Base-by-base conservation (phyloP, 2,113 vertebrate species). In the Stegastes partitus region DNA sequence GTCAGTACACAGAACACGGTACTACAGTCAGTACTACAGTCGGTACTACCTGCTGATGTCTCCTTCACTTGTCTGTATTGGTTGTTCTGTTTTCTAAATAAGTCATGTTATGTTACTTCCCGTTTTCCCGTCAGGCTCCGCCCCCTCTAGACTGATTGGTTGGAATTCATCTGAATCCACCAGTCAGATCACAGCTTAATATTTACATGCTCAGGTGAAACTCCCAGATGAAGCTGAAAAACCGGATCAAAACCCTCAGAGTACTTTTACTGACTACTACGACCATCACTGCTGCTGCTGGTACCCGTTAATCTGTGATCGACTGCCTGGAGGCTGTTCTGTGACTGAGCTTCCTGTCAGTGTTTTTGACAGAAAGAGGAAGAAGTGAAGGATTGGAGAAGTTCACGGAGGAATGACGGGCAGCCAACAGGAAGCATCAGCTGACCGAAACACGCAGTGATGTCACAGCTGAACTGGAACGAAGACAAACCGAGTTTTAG, bases 331-430 rank as follows among this genome's bases (percentile, higher is more conserved):
- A n/a, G n/a, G 26, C 26, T 28, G 26, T 3, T 3, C 26, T 28
- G 26, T 2, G 2, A 15, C 12, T 42, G 11, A 11, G 14, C 39
- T 42, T 42, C 39, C 39, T 15, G 39, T 42, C 39, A 11, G 11
- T 1, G 12, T 42, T 11, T 42, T 4, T 42, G 22, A 28, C 53
- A 76, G 66, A 77, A 81, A 88, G 76, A 72, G 87, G 87, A 87
- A 89, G 77, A 62, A 37, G 28, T 6, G 12, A 34, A 23, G 9
- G 7, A 50, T 68, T 61, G 61, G 59, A 54, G 85, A 90, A 90
- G 81, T 87, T 14, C 11, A 5, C 45, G n/a, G 58, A 56, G 37
- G 31, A 81, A 51, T 57, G 26, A 54, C 14, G 19, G 7, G 15
- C 19, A 42, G 15, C 21, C 15, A 84, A 68, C 34, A 76, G 69